These are phyloP conservation scores for Vulpes lagopus DNA, from an alignment of 2,113 vertebrate species.

Conservation along the genomic window DNA sequence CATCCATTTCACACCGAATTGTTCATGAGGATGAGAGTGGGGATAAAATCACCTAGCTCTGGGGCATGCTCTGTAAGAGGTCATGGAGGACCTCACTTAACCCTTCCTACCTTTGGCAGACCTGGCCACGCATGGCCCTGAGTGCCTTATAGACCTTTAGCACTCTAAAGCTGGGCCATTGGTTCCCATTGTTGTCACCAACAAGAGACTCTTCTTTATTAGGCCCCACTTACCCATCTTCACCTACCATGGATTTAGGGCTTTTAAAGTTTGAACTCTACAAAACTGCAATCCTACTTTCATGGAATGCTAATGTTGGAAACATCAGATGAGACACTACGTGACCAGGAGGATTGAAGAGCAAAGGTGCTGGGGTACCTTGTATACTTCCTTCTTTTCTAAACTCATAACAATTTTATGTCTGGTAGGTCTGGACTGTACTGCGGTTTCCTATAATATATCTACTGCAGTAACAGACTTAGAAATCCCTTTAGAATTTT, in stretches of 20 bases:
- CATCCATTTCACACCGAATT: neutral
- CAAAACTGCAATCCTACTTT: neutral
- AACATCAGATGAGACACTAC: neutral
- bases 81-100: neutral
- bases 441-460: neutral
- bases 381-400: neutral
- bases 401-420: neutral
- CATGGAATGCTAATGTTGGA: neutral
- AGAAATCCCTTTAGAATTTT: slow-evolving; percentile 27
- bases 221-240: neutral
- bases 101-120: neutral
- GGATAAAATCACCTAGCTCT: neutral
- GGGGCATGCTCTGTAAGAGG: neutral
- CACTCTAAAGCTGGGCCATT: neutral
- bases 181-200: neutral
- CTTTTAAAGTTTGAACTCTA: neutral
- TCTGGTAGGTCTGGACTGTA: neutral
- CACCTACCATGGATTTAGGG: rapidly evolving
- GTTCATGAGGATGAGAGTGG: neutral
- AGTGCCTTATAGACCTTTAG: neutral
- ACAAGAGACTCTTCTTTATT: neutral
- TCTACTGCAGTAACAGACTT: neutral
- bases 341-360: neutral
- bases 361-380: neutral
- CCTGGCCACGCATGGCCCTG: rapidly evolving